Evolutionary conservation across 30 jellyfish, hydroid and myxozoan genomes (phyloP), one percentile per base, ranked within the genome.

Genomic region (Aurelia sp.): DNA sequence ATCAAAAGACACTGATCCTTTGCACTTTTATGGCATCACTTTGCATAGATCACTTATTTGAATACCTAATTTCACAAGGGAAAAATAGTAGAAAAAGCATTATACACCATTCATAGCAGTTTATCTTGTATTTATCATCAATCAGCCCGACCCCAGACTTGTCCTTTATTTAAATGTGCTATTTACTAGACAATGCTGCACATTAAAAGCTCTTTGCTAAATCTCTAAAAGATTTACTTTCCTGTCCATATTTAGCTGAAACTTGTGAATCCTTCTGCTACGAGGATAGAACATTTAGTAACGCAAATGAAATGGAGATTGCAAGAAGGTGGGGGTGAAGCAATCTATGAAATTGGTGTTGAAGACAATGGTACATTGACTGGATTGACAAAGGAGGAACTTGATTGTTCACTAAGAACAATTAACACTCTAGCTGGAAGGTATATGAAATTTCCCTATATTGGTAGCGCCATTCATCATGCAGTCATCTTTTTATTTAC

Each of bases 281-380:
- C 92, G 12, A 83, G 99, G 12, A 66, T 95, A 52, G 97, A 95
- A 33, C 99, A 95, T 65, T 80, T 95, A 76, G 92, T 95, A 9
- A 95, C 99, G 4, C 99, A 95, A 53, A 95, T 95, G 99, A 95
- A 95, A 80, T 95, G 99, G 99, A 77, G 99, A 55, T 82, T 95
- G 35, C 72, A 87, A 55, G 99, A 95, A 70, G 99, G 99, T 18
- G 90, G 80, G 0, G 99, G 99, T 0, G 97, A 95, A 76, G 99
- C 99, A 44, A 88, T 95, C 60, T 95, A 95, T 85, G 99, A 89
- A 71, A 95, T 95, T 59, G 99, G 99, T 13, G 99, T 95, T 40
- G 97, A 89, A 85, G 99, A 95, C 65, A 95, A 85, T 67, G 99
- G 99, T 5, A 64, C 76, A 40, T 85, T 95, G 21, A 68, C 97